A percentile compares a stretch with the other conserved stretches of the same genome.
Conservation (phyloP, 2,113 vertebrate species). For the Galbula dea region DNA sequence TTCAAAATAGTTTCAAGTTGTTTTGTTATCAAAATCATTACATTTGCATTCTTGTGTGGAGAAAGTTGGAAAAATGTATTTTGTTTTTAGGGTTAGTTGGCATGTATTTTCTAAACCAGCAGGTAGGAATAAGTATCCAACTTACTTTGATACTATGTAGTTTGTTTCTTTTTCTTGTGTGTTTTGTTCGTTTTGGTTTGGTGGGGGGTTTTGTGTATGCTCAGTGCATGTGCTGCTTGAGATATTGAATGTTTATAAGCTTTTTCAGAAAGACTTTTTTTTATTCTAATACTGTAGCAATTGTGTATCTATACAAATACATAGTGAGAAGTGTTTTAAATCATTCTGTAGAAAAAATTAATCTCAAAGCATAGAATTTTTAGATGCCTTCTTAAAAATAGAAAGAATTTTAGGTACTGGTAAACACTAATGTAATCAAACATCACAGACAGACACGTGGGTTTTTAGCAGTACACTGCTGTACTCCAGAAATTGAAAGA, state of each 20-base stretch:
- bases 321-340: neutral
- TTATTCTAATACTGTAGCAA: neutral
- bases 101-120: neutral
- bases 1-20: neutral
- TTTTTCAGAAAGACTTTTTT: neutral
- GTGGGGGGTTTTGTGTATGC: neutral
- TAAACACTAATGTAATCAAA: neutral
- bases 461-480: neutral
- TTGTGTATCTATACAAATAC: neutral
- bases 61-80: neutral
- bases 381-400: neutral
- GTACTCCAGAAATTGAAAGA: neutral
- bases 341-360: neutral
- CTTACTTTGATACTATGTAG: neutral
- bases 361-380: neutral
- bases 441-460: neutral
- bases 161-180: neutral
- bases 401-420: neutral
- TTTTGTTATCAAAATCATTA: neutral
- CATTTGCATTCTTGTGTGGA: neutral
- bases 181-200: neutral
- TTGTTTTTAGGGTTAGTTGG: neutral
- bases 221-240: neutral
- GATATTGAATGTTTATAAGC: neutral
- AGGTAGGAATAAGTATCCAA: neutral